Evolutionary conservation across 2,113 vertebrate species (phyloP).

Genomic region (Leucoraja erinaceus): DNA sequence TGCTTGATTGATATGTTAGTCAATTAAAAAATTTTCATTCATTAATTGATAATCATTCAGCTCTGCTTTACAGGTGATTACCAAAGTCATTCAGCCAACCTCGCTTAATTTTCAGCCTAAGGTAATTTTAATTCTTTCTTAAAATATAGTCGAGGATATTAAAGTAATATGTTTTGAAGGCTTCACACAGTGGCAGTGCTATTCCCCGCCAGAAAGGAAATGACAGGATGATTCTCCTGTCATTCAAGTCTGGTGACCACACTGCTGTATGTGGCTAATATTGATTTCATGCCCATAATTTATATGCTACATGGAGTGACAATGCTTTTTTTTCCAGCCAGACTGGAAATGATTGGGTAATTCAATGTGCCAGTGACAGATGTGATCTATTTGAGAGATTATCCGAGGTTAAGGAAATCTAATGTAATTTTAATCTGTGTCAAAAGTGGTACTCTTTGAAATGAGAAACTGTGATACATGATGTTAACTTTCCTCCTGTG

Average conservation of each 20-base stretch:
- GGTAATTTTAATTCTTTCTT: slow-evolving; percentile 2
- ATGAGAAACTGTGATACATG: neutral
- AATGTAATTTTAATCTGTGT: slow-evolving; percentile 28
- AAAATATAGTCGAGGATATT: neutral
- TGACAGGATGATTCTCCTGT: no score
- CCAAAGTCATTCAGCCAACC: neutral
- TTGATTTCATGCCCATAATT: no score
- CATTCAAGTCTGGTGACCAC: no score
- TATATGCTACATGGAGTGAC: no score
- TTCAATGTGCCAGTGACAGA: neutral
- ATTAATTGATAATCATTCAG: neutral
- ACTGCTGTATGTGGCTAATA: no score
- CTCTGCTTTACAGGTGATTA: neutral
- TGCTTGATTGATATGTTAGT: neutral
- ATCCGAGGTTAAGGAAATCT: neutral
- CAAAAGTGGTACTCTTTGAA: neutral
- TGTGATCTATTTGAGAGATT: slow-evolving; percentile 1
- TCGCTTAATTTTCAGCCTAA: neutral
- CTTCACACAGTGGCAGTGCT: no score
- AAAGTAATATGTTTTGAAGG: neutral
- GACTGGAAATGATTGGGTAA: no score
- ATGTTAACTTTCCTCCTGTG: neutral
- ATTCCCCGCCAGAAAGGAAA: no score
- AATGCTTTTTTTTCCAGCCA: no score
- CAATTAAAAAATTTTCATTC: neutral